Conservation (phyloP, 2,797 vertebrate species). For the Buphagus erythrorhynchus region DNA sequence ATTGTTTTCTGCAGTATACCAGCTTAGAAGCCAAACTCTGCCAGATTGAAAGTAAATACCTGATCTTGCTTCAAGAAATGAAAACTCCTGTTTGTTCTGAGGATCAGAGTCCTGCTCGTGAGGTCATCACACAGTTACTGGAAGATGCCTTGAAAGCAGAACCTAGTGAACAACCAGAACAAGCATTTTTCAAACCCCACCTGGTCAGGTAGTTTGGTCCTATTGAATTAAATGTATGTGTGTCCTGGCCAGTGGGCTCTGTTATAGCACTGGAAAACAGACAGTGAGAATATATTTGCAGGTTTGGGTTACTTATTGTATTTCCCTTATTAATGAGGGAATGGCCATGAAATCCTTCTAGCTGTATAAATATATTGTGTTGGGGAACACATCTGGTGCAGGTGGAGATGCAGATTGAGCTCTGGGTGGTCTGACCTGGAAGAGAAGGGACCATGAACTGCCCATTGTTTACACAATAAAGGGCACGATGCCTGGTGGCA, state of each 20-base stretch:
- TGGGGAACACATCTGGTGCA: not conserved
- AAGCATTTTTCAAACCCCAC: slow-evolving; percentile 86
- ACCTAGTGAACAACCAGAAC: slow-evolving; percentile 85
- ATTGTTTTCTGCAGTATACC: slow-evolving; percentile 80
- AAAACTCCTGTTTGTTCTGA: slow-evolving; percentile 90
- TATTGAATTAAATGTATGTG: not conserved
- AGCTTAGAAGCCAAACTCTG: slow-evolving; percentile 94
- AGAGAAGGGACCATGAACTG: not conserved
- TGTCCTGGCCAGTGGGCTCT: not conserved
- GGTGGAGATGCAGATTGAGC: not conserved
- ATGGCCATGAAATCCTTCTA: not conserved
- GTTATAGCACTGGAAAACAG: not conserved
- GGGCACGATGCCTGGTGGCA: not conserved
- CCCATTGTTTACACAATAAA: not conserved
- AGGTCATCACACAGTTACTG: slow-evolving; percentile 90
- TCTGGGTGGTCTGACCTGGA: not conserved
- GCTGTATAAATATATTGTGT: not conserved
- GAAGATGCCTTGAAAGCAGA: slow-evolving; percentile 94
- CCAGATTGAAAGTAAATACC: slow-evolving; percentile 96
- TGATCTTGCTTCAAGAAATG: slow-evolving; percentile 95
- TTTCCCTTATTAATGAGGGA: not conserved
- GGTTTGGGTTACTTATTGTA: not conserved
- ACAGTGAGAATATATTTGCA: not conserved
- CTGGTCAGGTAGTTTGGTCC: slow-evolving; percentile 86
- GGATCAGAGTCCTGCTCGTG: slow-evolving; percentile 82